A percentile compares a stretch with the other conserved stretches of the same genome.
Evolutionary conservation across 2,888 invertebrate species (phyloP).

Genomic region (Chirona hameri): DNA sequence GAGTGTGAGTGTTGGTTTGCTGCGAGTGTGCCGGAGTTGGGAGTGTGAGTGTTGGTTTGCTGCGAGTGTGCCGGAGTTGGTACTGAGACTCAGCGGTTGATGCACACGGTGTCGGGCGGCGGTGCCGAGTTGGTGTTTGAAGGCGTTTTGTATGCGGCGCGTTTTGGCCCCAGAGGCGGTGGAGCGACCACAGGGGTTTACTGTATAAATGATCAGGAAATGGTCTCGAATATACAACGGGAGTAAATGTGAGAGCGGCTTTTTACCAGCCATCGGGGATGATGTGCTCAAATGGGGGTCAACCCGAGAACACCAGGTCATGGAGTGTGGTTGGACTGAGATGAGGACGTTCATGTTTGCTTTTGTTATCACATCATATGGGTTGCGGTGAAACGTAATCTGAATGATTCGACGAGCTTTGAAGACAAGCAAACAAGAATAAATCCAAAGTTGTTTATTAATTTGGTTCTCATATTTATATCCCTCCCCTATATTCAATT

Average conservation of each 20-base stretch:
- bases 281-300: too few species aligned
- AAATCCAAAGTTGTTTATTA: neutral
- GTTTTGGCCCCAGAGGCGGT: neutral
- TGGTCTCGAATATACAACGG: slow-evolving; percentile 28
- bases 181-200: neutral
- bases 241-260: neutral
- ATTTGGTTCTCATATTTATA: neutral
- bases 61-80: neutral
- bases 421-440: neutral
- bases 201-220: slow-evolving; percentile 7
- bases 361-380: too few species aligned
- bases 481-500: too few species aligned
- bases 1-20: neutral
- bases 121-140: neutral
- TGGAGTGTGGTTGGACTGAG: neutral
- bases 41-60: neutral
- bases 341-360: too few species aligned
- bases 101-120: too few species aligned
- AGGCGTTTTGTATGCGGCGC: neutral
- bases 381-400: too few species aligned
- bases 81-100: neutral
- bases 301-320: neutral
- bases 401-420: neutral
- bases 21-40: neutral
- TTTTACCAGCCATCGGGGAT: neutral